Conservation (phyloP, 1,140 invertebrate species). For the Orussus abietinus region DNA sequence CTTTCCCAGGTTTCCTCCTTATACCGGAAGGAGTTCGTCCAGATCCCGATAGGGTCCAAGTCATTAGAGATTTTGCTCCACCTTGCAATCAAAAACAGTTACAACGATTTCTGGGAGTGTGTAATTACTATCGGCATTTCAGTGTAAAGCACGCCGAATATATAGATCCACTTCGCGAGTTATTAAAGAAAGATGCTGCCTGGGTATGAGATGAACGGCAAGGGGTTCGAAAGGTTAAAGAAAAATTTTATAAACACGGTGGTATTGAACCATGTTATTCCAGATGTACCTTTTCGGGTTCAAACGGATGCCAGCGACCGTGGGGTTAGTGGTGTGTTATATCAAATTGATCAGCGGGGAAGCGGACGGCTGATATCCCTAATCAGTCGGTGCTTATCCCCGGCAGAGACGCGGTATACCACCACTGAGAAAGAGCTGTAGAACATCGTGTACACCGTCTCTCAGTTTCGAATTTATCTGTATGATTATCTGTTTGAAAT, state of each 20-base stretch:
- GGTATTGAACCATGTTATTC: constrained; percentile 9
- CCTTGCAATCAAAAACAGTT: constrained; percentile 19
- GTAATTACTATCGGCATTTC: constrained; percentile 16
- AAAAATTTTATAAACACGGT: constrained; percentile 10
- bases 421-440: constrained; percentile 12
- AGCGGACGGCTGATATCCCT: neutral
- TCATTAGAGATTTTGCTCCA: constrained; percentile 32
- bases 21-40: constrained; percentile 27
- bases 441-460: constrained; percentile 8
- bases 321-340: constrained; percentile 6
- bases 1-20: constrained; percentile 32
- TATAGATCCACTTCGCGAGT: constrained; percentile 8
- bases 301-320: constrained; percentile 6
- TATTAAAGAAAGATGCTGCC: constrained; percentile 9
- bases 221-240: constrained; percentile 13
- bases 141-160: constrained; percentile 3
- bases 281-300: constrained; percentile 4
- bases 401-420: constrained; percentile 6
- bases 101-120: constrained; percentile 8
- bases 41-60: constrained; percentile 29
- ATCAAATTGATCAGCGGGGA: constrained; percentile 3
- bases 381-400: constrained; percentile 3
- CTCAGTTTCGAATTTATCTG: constrained; percentile 7
- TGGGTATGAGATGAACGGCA: constrained; percentile 12
- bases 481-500: constrained; percentile 6